phyloP scores from a whole-genome alignment of 53 echinoderm and acorn worm genomes.

The Echinarachnius parma region DNA sequence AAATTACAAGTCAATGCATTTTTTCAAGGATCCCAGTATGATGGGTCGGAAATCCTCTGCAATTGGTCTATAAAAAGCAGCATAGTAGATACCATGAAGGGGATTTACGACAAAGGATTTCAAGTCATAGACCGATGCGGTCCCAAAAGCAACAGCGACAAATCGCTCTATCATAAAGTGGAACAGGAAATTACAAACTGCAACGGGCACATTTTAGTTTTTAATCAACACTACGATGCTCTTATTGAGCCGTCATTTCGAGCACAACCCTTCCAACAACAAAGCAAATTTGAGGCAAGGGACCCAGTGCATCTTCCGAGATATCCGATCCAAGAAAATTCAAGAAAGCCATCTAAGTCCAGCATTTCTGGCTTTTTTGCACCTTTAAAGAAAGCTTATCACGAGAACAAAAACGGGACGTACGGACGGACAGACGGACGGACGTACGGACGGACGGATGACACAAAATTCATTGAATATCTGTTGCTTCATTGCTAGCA shows the following conservation, averaged over 20 bases:
- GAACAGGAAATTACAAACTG: not conserved
- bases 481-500: too few species aligned
- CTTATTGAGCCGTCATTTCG: not conserved
- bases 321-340: too few species aligned
- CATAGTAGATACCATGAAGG: not conserved
- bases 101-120: not conserved
- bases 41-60: not conserved
- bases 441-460: too few species aligned
- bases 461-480: too few species aligned
- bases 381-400: too few species aligned
- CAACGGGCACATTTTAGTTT: constrained; percentile 1
- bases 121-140: not conserved
- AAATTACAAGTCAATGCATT: not conserved
- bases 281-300: too few species aligned
- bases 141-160: not conserved
- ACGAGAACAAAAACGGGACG: too few species aligned
- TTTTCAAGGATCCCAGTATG: not conserved
- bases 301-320: too few species aligned
- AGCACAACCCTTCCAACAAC: too few species aligned
- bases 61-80: not conserved
- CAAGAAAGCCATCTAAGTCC: too few species aligned
- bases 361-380: too few species aligned
- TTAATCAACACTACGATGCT: constrained; percentile 6
- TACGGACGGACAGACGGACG: too few species aligned
- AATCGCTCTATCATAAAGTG: not conserved